These are phyloP conservation scores for Atrina japonica DNA, from an alignment of 2,888 invertebrate genomes.

Conservation along the genomic window DNA sequence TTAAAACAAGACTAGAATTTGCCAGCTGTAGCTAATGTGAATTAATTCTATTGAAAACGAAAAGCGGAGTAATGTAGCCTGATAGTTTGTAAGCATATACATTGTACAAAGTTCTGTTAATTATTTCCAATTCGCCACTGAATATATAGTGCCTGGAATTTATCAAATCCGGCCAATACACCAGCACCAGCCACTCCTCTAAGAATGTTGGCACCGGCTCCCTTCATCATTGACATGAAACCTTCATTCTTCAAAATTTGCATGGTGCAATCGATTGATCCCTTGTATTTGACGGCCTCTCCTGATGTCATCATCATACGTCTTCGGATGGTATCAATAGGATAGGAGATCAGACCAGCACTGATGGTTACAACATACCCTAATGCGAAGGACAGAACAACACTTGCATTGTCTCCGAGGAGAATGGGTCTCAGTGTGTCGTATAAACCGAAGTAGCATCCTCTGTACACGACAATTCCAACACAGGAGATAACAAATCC, in stretches of 20 bases:
- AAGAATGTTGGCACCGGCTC: constrained; percentile 80
- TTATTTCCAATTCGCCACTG: constrained; percentile 52
- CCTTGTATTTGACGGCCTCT: constrained; percentile 84
- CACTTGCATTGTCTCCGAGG: constrained; percentile 74
- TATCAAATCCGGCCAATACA: constrained; percentile 80
- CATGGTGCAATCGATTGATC: constrained; percentile 94
- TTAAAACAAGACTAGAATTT: too few relatives aligned
- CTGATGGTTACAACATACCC: constrained; percentile 87
- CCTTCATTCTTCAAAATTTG: constrained; percentile 94
- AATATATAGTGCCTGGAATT: constrained; percentile 77
- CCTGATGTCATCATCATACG: constrained; percentile 99
- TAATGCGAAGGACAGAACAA: constrained; percentile 74
- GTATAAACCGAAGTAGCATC: constrained; percentile 81
- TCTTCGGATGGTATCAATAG: constrained; percentile 95
- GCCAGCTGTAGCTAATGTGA: too few relatives aligned
- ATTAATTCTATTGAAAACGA: too few relatives aligned
- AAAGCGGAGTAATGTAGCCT: too few relatives aligned
- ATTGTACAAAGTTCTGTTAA: too few relatives aligned
- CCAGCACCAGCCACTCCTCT: constrained; percentile 80
- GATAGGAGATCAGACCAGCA: constrained; percentile 97
- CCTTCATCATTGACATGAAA: constrained; percentile 94
- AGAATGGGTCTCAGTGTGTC: constrained; percentile 80
- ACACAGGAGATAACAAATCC: constrained; percentile 81
- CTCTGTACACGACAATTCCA: constrained; percentile 81
- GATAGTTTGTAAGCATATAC: too few relatives aligned